A percentile compares a stretch with the other conserved stretches of the same genome.
Evolutionary conservation across 2,888 invertebrate genomes (phyloP).

Genomic region (Salpingus planirostris): DNA sequence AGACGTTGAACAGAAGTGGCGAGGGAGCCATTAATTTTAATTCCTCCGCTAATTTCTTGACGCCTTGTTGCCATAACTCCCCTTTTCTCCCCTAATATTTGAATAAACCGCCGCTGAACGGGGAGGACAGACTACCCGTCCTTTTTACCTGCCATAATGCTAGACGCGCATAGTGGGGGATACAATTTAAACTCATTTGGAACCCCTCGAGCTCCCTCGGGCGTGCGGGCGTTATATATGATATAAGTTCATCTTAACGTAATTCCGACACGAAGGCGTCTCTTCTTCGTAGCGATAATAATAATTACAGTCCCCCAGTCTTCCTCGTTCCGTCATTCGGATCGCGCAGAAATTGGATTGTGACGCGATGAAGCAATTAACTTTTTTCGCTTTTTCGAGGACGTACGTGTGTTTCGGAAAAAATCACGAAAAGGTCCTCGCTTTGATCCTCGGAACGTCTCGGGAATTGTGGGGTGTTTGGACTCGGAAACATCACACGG

Average conservation of each 20-base stretch:
- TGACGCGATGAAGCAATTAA: too few species aligned
- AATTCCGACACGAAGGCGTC: too few species aligned
- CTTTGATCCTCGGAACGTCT: too few species aligned
- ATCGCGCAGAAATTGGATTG: too few species aligned
- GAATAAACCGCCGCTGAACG: constrained; percentile 14
- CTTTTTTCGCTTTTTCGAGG: too few species aligned
- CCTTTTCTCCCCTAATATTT: constrained; percentile 13
- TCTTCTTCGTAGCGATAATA: too few species aligned
- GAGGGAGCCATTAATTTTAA: constrained; percentile 20
- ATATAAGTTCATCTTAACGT: constrained; percentile 11
- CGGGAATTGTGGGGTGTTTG: too few species aligned
- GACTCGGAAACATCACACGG: too few species aligned
- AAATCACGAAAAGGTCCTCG: too few species aligned
- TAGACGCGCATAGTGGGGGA: constrained; percentile 6
- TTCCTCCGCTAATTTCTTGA: constrained; percentile 22
- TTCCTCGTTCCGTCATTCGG: too few species aligned
- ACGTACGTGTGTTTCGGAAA: too few species aligned
- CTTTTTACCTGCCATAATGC: constrained; percentile 9
- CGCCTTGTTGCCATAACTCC: constrained; percentile 14
- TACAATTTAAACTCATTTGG: constrained; percentile 14
- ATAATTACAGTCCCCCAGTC: too few species aligned
- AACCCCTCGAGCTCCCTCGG: constrained; percentile 9
- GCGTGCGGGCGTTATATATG: constrained; percentile 3
- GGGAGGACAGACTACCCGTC: constrained; percentile 12
- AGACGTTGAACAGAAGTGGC: constrained; percentile 17